Evolutionary conservation across 2,797 vertebrate genomes (phyloP).

Genomic region (Streptopelia turtur): DNA sequence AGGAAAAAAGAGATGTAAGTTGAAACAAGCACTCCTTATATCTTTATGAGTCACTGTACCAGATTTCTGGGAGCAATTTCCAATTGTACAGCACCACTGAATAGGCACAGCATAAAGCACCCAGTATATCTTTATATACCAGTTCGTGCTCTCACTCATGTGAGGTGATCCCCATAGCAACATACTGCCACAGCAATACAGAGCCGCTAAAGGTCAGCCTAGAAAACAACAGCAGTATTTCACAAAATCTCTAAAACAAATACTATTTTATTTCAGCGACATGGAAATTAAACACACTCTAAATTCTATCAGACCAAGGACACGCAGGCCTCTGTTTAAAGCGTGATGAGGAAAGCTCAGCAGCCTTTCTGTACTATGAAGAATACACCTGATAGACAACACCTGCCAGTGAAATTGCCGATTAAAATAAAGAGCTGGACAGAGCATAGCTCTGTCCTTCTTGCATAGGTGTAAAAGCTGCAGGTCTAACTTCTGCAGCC

Average conservation of each 20-base stretch:
- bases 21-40: not conserved
- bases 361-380: not conserved
- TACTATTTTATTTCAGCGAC: not conserved
- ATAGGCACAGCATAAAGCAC: not conserved
- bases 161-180: conserved; percentile 57
- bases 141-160: not conserved
- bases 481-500: not conserved
- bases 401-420: not conserved
- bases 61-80: not conserved
- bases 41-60: not conserved
- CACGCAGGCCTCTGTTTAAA: not conserved
- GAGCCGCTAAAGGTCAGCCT: conserved; percentile 50
- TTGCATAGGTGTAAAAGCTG: not conserved
- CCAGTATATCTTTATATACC: not conserved
- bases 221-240: conserved; percentile 54
- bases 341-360: not conserved
- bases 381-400: not conserved
- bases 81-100: not conserved
- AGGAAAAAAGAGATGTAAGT: not conserved
- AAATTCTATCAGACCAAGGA: conserved; percentile 7
- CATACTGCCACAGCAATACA: not conserved
- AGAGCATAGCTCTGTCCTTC: not conserved
- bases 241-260: conserved; percentile 62
- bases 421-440: not conserved
- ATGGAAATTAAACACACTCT: conserved; percentile 33